Evolutionary conservation across 1,140 invertebrate genomes (phyloP), one percentile per base, ranked within the genome.

Genomic region (Nixonia krombeini): DNA sequence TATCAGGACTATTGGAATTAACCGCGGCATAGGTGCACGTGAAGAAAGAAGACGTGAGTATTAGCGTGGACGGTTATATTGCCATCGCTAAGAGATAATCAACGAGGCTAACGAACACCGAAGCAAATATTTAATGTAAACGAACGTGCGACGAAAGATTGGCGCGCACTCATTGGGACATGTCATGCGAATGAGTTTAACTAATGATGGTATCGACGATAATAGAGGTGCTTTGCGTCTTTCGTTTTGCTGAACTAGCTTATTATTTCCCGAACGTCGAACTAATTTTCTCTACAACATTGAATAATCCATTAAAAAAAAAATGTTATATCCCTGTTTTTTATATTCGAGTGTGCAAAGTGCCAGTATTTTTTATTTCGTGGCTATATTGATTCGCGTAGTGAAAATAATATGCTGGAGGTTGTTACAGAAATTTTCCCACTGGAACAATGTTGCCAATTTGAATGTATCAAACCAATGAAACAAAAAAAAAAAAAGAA

Each of bases 51-150:
- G 7, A 42, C 10, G 46, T 33, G 3, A 46, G 55, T 53, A 44
- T 53, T 44, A 40, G 38, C 46, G 56, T 31, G 29, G 12, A 49
- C 46, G 29, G 67, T 70, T 61, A 64, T 51, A 70, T 64, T 56
- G 46, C 40, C 67, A 61, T 56, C 46, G 51, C 40, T 29, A 23
- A 61, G 45, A 70, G 59, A 69, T 64, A 70, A 70, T 70, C 67
- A 56, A 64, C 57, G 33, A 49, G 45, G 56, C 64, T 57, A 68
- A 62, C 67, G 50, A 64, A 61, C 51, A 59, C 5, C 59, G 51
- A 59, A 52, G 52, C 46, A 70, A 70, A 70, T 70, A 70, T 70
- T 70, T 70, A 65, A 65, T 70, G 45, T 70, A 46, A 57, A 33
- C 40, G 51, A 59, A 64, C 47, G 46, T 55, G 44, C 55, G 58